Evolutionary conservation across 2,888 invertebrate genomes (phyloP).

Genomic region (Sericinus montela): DNA sequence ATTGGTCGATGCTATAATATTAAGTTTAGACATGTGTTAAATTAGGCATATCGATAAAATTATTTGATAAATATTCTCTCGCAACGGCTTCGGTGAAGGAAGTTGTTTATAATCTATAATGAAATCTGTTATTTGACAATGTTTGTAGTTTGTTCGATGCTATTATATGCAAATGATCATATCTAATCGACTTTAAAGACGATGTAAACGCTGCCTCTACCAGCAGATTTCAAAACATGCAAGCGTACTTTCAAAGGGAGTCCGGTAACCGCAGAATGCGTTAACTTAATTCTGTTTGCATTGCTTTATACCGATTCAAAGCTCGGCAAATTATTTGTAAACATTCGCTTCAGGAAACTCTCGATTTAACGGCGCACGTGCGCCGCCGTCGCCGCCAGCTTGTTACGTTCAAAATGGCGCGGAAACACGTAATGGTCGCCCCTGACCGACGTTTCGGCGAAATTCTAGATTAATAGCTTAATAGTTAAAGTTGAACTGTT

Average conservation of each 20-base stretch:
- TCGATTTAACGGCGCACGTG: constrained; percentile 46
- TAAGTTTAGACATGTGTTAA: neutral
- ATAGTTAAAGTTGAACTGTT: constrained; percentile 64
- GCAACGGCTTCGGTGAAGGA: neutral
- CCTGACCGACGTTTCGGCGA: constrained; percentile 40
- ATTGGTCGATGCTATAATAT: neutral
- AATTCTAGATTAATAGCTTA: constrained; percentile 63
- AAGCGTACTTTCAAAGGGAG: constrained; percentile 31
- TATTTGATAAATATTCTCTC: constrained; percentile 31
- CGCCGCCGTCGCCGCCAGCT: constrained; percentile 39
- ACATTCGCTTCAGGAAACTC: constrained; percentile 45
- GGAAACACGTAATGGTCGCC: constrained; percentile 44
- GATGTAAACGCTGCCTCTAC: constrained; percentile 1
- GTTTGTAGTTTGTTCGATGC: constrained; percentile 12
- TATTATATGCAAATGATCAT: constrained; percentile 19
- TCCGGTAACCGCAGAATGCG: constrained; percentile 28
- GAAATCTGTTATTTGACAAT: constrained; percentile 16
- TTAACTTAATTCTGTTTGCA: constrained; percentile 40
- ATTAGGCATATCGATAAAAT: neutral
- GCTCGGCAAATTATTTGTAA: constrained; percentile 48
- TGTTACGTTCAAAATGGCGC: constrained; percentile 33
- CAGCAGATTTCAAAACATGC: constrained; percentile 22
- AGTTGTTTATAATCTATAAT: constrained; percentile 12
- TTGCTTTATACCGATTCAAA: constrained; percentile 37
- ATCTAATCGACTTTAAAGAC: constrained; percentile 1